A percentile compares a stretch with the other conserved stretches of the same genome.
Conservation (phyloP, 1,140 invertebrate species). For the Asobara japonica region DNA sequence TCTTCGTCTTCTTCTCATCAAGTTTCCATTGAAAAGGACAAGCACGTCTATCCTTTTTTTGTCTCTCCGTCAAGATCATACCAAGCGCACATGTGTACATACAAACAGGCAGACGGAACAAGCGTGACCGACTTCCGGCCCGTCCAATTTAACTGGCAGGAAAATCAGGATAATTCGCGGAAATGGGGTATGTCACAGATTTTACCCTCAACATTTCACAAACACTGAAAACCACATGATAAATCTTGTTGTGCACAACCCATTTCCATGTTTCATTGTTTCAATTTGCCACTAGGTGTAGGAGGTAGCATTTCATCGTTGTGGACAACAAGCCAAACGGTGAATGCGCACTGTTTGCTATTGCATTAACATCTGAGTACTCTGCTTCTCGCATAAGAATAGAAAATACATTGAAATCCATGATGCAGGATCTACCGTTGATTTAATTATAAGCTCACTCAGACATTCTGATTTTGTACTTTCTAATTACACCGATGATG, state of each 20-base stretch:
- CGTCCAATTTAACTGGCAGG: constrained; percentile 26
- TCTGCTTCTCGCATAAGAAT: neutral
- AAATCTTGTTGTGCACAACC: neutral
- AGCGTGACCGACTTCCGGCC: constrained; percentile 35
- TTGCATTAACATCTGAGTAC: neutral
- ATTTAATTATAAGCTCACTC: neutral
- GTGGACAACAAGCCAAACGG: neutral
- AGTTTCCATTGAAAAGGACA: constrained; percentile 25
- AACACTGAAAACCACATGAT: neutral
- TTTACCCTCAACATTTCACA: neutral
- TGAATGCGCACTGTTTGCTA: neutral
- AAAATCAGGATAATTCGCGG: constrained; percentile 30
- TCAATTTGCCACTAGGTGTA: neutral
- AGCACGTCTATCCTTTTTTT: neutral
- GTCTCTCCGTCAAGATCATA: neutral
- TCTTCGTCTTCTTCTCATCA: constrained; percentile 9
- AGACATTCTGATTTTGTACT: neutral
- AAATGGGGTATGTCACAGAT: constrained; percentile 38
- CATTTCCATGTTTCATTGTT: neutral
- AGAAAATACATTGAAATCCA: neutral
- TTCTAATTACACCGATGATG: neutral
- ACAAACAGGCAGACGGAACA: neutral
- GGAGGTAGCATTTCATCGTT: neutral
- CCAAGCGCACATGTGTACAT: neutral
- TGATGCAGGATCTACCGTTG: neutral